Conservation (phyloP, 30 jellyfish, hydroid and myxozoan species). For the Cassiopea xamachana region DNA sequence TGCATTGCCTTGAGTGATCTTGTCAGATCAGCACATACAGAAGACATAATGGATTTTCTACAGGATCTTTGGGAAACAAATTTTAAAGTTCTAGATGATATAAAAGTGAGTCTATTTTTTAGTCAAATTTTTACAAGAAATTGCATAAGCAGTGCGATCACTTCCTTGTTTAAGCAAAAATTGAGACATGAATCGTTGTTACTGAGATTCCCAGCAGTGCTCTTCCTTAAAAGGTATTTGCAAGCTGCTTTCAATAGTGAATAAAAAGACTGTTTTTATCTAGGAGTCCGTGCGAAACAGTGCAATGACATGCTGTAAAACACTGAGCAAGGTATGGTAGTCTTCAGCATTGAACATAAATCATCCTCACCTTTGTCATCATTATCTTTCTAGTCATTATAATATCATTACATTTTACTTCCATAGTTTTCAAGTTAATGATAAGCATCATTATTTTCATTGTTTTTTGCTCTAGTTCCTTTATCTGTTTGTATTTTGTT, state of each 20-base stretch:
- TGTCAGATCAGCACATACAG: conserved; percentile 70
- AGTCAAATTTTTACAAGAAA: too few relatives aligned
- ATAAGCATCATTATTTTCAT: background rate
- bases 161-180: too few relatives aligned
- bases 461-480: background rate
- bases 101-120: conserved; percentile 67
- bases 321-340: conserved; percentile 78
- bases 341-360: background rate
- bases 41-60: conserved; percentile 71
- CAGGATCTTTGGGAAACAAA: conserved; percentile 80
- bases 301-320: conserved; percentile 72
- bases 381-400: background rate
- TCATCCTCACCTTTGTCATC: background rate
- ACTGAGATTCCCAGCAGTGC: background rate
- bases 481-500: too few relatives aligned
- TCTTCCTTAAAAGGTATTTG: too few relatives aligned
- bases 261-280: background rate
- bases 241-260: background rate
- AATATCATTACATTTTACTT: background rate
- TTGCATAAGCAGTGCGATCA: too few relatives aligned
- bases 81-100: conserved; percentile 93
- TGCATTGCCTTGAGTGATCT: conserved; percentile 90
- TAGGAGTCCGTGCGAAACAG: conserved; percentile 93
- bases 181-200: too few relatives aligned
- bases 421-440: background rate